Conservation (phyloP, 2,113 vertebrate species). For the Psophia crepitans region DNA sequence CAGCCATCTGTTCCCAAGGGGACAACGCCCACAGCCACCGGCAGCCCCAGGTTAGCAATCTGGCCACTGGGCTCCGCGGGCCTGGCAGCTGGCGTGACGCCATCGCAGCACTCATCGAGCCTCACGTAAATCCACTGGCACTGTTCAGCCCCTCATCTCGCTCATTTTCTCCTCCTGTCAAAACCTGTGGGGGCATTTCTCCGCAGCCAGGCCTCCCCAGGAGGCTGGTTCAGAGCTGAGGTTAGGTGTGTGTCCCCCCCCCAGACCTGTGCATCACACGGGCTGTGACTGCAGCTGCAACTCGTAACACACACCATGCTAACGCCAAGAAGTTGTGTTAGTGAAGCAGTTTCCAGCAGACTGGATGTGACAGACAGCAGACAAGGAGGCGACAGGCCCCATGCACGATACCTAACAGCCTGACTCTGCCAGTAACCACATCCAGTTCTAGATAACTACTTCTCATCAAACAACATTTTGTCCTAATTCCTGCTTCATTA, state of each 20-base stretch:
- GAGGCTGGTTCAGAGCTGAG: background rate
- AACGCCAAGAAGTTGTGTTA: background rate
- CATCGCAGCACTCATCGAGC: background rate
- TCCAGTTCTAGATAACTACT: background rate
- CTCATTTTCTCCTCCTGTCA: background rate
- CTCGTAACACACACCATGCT: background rate
- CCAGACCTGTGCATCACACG: background rate
- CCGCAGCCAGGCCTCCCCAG: rapidly evolving
- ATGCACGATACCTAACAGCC: background rate
- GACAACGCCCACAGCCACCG: rapidly evolving
- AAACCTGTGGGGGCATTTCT: background rate
- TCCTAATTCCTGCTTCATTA: background rate
- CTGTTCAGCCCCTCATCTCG: background rate
- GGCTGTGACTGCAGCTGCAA: background rate
- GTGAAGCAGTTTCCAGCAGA: background rate
- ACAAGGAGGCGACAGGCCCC: background rate
- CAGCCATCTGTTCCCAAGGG: background rate
- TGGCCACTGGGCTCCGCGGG: background rate
- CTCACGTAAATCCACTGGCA: rapidly evolving
- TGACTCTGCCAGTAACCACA: background rate
- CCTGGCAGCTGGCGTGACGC: rapidly evolving
- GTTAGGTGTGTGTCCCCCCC: background rate
- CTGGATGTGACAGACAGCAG: background rate
- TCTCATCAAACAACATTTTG: background rate
- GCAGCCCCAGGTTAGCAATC: background rate